phyloP scores from a whole-genome alignment of 2,113 vertebrate species.

The Hemicordylus capensis region DNA sequence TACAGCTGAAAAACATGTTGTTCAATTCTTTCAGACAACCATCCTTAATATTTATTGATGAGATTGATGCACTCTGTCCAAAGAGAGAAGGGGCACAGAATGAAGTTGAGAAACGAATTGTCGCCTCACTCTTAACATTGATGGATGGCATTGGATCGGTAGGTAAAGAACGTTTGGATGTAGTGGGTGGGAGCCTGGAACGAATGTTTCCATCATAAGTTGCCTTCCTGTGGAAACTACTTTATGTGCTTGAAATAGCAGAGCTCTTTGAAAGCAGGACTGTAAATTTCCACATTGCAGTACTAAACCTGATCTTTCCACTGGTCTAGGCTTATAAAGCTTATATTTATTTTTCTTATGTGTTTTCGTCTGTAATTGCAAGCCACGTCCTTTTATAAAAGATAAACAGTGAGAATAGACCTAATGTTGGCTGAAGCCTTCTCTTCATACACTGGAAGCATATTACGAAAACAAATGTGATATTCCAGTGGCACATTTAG shows the following conservation, averaged over 20 bases:
- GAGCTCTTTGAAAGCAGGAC: neutral
- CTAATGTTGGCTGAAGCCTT: neutral
- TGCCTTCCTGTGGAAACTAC: neutral
- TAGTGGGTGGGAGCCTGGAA: rapidly evolving
- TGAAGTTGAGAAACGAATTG: slow-evolving; percentile 96
- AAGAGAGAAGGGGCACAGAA: slow-evolving; percentile 92
- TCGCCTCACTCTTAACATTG: slow-evolving; percentile 91
- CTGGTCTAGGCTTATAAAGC: neutral
- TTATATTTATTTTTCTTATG: neutral
- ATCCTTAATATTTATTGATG: slow-evolving; percentile 96
- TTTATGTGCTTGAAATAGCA: neutral
- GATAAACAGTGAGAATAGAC: neutral
- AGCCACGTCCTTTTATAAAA: too few species aligned
- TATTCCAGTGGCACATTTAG: neutral
- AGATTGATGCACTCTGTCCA: slow-evolving; percentile 93
- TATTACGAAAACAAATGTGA: neutral
- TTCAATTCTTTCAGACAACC: slow-evolving; percentile 75
- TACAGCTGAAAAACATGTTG: neutral
- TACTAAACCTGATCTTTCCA: neutral
- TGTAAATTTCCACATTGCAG: neutral
- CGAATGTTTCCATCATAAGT: neutral
- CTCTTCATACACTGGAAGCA: neutral
- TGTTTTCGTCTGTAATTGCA: neutral
- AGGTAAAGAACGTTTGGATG: slow-evolving; percentile 54
- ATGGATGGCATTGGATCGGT: slow-evolving; percentile 98